A percentile compares a stretch with the other conserved stretches of the same genome.
Conservation (phyloP, 2,888 invertebrate genomes). For the Incurvaria masculella region DNA sequence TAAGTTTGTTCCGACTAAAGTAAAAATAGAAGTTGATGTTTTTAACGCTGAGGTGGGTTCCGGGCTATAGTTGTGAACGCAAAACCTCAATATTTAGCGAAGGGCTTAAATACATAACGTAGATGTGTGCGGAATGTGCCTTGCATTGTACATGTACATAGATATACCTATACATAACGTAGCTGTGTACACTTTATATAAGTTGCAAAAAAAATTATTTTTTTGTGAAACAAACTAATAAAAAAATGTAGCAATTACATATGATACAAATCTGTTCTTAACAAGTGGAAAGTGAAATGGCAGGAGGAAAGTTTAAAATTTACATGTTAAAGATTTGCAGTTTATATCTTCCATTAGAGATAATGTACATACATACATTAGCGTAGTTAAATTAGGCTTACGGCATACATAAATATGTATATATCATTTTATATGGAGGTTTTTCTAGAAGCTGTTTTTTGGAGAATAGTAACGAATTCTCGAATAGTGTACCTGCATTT, state of each 20-base stretch:
- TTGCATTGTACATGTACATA: constrained; percentile 50
- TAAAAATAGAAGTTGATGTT: constrained; percentile 35
- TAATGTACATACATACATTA: constrained; percentile 45
- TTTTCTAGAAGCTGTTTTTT: constrained; percentile 47
- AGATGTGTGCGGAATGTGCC: constrained; percentile 55
- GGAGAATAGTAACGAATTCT: constrained; percentile 50
- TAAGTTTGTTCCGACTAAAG: background rate
- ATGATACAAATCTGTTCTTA: constrained; percentile 27
- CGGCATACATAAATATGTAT: no score
- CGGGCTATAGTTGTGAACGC: constrained; percentile 30
- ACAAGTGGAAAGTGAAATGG: background rate
- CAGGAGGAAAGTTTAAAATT: background rate
- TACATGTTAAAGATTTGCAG: constrained; percentile 54
- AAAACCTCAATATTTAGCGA: constrained; percentile 13
- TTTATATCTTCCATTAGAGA: constrained; percentile 55
- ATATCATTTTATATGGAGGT: constrained; percentile 8
- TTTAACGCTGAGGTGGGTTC: constrained; percentile 44
- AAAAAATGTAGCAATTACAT: no score
- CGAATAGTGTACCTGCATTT: constrained; percentile 60
- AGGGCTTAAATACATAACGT: constrained; percentile 51
- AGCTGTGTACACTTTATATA: constrained; percentile 52
- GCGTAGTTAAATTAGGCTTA: constrained; percentile 35
- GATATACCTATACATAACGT: constrained; percentile 33
- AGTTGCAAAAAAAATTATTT: constrained; percentile 43
- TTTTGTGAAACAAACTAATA: no score